These are phyloP conservation scores for Trachelus stipa DNA, from an alignment of 2,888 invertebrate genomes.

Conservation along the genomic window DNA sequence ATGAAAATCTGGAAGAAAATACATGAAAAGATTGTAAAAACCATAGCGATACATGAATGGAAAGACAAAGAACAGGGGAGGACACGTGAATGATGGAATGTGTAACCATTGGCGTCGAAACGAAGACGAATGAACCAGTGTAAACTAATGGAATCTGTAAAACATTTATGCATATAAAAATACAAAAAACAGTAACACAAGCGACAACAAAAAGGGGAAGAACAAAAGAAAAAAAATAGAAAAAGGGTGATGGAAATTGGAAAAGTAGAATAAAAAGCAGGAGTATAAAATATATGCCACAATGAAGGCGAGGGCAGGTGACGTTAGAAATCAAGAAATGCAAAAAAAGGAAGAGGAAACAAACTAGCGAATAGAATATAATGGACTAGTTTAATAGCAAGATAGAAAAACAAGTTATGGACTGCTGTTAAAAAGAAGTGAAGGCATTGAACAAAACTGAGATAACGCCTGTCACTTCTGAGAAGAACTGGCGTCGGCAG, in stretches of 20 bases:
- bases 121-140: background rate
- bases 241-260: background rate
- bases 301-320: background rate
- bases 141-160: background rate
- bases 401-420: background rate
- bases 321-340: background rate
- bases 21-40: too few relatives aligned
- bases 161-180: background rate
- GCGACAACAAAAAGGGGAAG: background rate
- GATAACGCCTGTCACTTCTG: background rate
- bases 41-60: too few relatives aligned
- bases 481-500: background rate
- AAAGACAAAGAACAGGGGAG: too few relatives aligned
- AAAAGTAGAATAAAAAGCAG: background rate
- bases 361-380: background rate
- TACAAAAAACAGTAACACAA: background rate
- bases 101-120: background rate
- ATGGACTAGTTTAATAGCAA: background rate
- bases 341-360: background rate
- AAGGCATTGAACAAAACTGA: background rate
- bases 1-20: too few relatives aligned
- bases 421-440: background rate
- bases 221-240: background rate
- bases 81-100: background rate
- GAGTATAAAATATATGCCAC: background rate